A percentile compares a stretch with the other conserved stretches of the same genome.
Evolutionary conservation across 2,797 vertebrate genomes (phyloP).

Genomic region (Monodelphis domestica): DNA sequence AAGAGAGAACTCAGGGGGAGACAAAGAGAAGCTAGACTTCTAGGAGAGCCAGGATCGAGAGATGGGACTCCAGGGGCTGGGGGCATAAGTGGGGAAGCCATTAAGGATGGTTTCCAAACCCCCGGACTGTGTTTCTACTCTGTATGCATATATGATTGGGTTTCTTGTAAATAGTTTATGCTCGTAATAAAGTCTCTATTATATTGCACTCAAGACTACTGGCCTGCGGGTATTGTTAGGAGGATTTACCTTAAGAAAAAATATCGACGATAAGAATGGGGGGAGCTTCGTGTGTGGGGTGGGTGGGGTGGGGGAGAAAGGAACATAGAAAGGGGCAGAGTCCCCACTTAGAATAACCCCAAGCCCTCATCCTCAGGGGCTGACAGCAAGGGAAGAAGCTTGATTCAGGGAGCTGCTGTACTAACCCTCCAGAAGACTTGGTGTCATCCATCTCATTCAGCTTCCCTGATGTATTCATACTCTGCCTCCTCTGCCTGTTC

Average conservation of each 20-base stretch:
- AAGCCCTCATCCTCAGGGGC: background rate
- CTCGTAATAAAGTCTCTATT: background rate
- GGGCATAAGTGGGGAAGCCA: background rate
- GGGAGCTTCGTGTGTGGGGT: background rate
- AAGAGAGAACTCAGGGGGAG: background rate
- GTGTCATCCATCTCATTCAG: background rate
- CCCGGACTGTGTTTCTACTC: background rate
- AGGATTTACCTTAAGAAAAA: background rate
- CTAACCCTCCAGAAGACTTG: background rate
- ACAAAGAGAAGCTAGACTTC: background rate
- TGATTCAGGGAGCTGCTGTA: background rate
- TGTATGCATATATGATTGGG: background rate
- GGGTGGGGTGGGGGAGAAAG: too few species aligned
- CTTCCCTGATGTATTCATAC: background rate
- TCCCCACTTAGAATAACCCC: background rate
- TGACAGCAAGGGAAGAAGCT: background rate
- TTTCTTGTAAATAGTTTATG: constrained; percentile 8
- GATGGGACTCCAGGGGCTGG: background rate
- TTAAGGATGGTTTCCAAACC: background rate
- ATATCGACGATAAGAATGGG: background rate
- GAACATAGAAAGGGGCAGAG: too few species aligned
- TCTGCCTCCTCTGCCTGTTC: background rate
- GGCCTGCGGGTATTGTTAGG: background rate
- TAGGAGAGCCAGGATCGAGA: background rate
- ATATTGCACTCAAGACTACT: background rate